Evolutionary conservation across 2,888 invertebrate species (phyloP), one percentile per base, ranked within the genome.

Genomic region (Oscheius sp.): DNA sequence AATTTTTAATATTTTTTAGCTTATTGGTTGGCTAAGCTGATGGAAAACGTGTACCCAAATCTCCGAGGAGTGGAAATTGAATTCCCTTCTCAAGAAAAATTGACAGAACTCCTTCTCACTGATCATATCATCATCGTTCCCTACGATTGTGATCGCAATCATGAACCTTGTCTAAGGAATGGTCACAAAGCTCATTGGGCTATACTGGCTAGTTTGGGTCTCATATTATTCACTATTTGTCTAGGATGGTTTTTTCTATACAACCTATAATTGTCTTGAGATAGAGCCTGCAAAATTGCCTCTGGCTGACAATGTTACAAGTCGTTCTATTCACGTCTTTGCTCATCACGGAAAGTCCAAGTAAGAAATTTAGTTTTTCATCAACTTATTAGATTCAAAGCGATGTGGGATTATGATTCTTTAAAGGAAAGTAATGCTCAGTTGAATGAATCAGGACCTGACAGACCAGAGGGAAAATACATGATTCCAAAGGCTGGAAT

Each of bases 111-210:
- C n/a, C 47, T 72, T 41, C 32, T 45, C 8, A 47, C 33, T 3
- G 72, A 71, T 4, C 56, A 49, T 4, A 70, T 71, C 2, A 24
- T 78, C 47, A 47, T 84, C 12, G 71, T 84, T 2, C 78, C 84
- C 1, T 85, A 85, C 61, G 85, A 85, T 67, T 81, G 78, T 44
- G 84, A 85, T 57, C 80, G 80, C 33, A 82, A 85, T 45, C 77
- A 73, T 57, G 80, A 78, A 49, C 82, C 85, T 5, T 67, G 67
- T 36, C 28, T 70, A 1, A 36, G 41, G 12, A 71, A 75, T 22
- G 85, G 85, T 5, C 59, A 77, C 49, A 72, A 61, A 8, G 82
- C 85, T 1, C 85, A 85, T 67, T 85, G 85, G 85, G 66, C 78
- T 5, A 22, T 81, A 0, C 56, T 84, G n/a, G 78, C 80, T 20